Conservation (phyloP, 2,797 vertebrate species). For the Catostomus latipinnis region DNA sequence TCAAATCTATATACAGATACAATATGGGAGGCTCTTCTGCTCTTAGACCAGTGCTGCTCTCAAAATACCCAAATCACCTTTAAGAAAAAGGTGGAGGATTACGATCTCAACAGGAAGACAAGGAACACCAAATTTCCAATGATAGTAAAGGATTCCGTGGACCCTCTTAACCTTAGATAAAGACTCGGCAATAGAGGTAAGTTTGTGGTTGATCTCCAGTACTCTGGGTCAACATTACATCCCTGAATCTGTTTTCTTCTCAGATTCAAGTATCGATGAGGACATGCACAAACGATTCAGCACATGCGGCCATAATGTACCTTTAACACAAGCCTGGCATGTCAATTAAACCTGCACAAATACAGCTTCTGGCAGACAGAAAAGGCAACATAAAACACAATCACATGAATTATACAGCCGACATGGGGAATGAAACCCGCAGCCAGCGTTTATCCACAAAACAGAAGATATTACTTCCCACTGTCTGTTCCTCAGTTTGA, state of each 20-base stretch:
- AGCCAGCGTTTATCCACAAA: slow-evolving; percentile 40
- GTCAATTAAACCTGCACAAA: slow-evolving; percentile 12
- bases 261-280: slow-evolving; percentile 2
- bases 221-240: neutral
- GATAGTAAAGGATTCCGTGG: slow-evolving; percentile 24
- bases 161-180: slow-evolving; percentile 43
- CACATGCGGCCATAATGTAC: slow-evolving; percentile 12
- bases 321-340: slow-evolving; percentile 3
- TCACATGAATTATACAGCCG: neutral
- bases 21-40: slow-evolving; percentile 44
- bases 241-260: neutral
- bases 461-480: slow-evolving; percentile 46
- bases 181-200: slow-evolving; percentile 28
- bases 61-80: slow-evolving; percentile 17
- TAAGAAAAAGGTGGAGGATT: slow-evolving; percentile 2
- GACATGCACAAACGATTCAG: neutral
- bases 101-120: slow-evolving; percentile 35
- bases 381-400: slow-evolving; percentile 4
- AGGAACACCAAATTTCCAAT: slow-evolving; percentile 38
- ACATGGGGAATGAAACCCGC: slow-evolving; percentile 24
- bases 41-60: slow-evolving; percentile 18
- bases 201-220: neutral
- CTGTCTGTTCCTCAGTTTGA: slow-evolving; percentile 27
- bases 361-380: slow-evolving; percentile 4
- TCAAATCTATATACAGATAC: slow-evolving; percentile 27